phyloP scores from a whole-genome alignment of 2,888 invertebrate species.

The Lomographa bimaculata region DNA sequence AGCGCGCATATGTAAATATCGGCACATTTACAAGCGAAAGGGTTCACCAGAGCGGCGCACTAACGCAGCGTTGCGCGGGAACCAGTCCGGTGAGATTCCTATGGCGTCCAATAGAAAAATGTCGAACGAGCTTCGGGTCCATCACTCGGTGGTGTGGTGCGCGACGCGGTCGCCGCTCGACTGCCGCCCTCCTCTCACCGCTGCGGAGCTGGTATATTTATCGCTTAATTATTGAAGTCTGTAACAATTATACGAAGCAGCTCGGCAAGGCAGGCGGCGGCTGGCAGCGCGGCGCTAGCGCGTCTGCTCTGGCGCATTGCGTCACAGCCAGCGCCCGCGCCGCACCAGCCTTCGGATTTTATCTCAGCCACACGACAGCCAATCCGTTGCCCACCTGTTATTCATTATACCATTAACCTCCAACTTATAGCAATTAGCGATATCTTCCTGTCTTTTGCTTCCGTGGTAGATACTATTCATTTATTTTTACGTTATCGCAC shows the following conservation, averaged over 20 bases:
- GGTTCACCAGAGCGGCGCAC: constrained; percentile 83
- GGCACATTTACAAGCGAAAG: constrained; percentile 84
- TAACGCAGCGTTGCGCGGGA: constrained; percentile 82
- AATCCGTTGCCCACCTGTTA: constrained; percentile 63
- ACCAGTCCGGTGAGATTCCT: constrained; percentile 87
- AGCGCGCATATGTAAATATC: constrained; percentile 83
- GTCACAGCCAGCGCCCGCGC: constrained; percentile 52
- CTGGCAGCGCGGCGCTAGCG: constrained; percentile 70
- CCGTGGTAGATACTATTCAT: constrained; percentile 51
- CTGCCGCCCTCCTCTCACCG: constrained; percentile 79
- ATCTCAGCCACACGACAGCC: constrained; percentile 56
- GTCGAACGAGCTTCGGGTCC: constrained; percentile 76
- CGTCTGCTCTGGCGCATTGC: constrained; percentile 71
- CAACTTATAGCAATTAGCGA: constrained; percentile 58
- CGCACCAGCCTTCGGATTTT: constrained; percentile 63
- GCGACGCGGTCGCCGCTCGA: constrained; percentile 76
- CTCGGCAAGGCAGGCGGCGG: constrained; percentile 60
- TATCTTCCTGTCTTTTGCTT: constrained; percentile 66
- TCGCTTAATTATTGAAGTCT: constrained; percentile 82
- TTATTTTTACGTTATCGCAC: constrained; percentile 23
- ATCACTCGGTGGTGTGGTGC: constrained; percentile 74
- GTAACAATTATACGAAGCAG: constrained; percentile 75
- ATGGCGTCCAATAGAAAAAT: constrained; percentile 85
- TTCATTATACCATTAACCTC: constrained; percentile 70
- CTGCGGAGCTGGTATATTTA: constrained; percentile 75